Evolutionary conservation across 1,140 invertebrate species (phyloP), one percentile per base, ranked within the genome.

Genomic region (Meloidogyne hapla): DNA sequence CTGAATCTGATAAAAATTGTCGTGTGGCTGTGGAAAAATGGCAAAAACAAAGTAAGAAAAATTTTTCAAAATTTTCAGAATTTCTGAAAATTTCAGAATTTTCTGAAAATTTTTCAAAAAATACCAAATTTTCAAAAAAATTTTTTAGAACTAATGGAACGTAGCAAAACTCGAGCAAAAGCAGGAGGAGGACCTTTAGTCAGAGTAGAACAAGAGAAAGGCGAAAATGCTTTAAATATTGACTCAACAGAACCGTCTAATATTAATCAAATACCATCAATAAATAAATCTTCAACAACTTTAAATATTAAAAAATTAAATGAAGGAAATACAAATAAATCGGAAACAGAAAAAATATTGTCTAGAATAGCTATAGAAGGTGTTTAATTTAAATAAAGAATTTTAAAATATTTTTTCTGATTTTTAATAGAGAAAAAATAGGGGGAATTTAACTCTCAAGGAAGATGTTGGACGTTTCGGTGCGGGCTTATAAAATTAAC

Each of bases 1-100:
- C 45, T 13, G 74, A 77, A 62, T 45, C 48, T 67, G 18, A 72
- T 61, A 3, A 9, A 33, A 71, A 77, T 56, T 79, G 76, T 45
- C 28, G 67, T 45, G 3, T 40, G 40, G 67, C 66, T 23, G 42
- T 71, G 42, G 45, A 65, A 64, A 23, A 56, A 25, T 48, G 38
- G 74, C 21, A 33, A 26, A 48, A 70, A 21, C 45, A 70, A 56
- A 68, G 42, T 75, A n/a, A 69, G 12, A 13, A 33, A 33, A 42
- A 42, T 69, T 68, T 28, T 12, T 18, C 10, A 13, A 13, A 21
- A 3, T 38, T 38, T 66, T 28, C 10, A 66, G 9, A 33, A 33
- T 48, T 33, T 33, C 9, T 8, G 33, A 33, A 33, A 33, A 33
- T 33, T 33, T 33, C 33, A 33, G 9, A 33, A 33, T 33, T 33